phyloP scores from a whole-genome alignment of 2,888 invertebrate genomes.

The Drosophila neotestacea region DNA sequence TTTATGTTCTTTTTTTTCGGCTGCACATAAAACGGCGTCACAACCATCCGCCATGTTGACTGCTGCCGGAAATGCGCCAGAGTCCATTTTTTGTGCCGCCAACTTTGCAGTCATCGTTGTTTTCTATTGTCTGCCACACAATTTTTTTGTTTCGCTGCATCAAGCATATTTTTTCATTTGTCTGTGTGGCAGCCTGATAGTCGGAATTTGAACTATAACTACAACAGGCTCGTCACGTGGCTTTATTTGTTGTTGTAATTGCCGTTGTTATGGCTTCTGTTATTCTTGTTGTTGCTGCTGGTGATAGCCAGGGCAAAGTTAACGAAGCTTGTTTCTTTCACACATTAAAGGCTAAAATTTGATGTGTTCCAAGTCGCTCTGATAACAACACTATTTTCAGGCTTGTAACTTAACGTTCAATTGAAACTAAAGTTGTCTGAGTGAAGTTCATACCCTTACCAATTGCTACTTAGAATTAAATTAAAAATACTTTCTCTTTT shows the following conservation, averaged over 20 bases:
- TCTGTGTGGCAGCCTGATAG: constrained; percentile 31
- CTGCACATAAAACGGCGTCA: constrained; percentile 70
- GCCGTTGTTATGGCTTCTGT: constrained; percentile 12
- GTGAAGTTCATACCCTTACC: not conserved
- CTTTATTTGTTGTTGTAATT: constrained; percentile 27
- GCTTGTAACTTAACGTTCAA: constrained; percentile 31
- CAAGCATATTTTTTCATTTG: constrained; percentile 60
- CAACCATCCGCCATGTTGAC: constrained; percentile 70
- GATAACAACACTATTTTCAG: constrained; percentile 43
- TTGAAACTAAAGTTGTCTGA: constrained; percentile 9
- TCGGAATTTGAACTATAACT: constrained; percentile 66
- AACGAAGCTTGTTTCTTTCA: constrained; percentile 72
- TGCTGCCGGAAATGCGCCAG: constrained; percentile 80
- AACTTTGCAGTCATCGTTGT: constrained; percentile 49
- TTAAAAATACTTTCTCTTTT: too few species aligned
- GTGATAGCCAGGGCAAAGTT: constrained; percentile 61
- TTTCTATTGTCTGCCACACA: constrained; percentile 61
- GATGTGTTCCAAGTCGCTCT: constrained; percentile 23
- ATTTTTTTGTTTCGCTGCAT: constrained; percentile 50
- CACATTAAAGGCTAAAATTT: constrained; percentile 52
- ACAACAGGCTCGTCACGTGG: constrained; percentile 49
- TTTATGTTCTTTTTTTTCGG: constrained; percentile 30
- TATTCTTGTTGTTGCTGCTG: constrained; percentile 15
- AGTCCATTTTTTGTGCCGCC: constrained; percentile 63
- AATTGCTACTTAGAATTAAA: too few species aligned